Conservation (phyloP, 2,797 vertebrate species). For the Orestias chungarensis region DNA sequence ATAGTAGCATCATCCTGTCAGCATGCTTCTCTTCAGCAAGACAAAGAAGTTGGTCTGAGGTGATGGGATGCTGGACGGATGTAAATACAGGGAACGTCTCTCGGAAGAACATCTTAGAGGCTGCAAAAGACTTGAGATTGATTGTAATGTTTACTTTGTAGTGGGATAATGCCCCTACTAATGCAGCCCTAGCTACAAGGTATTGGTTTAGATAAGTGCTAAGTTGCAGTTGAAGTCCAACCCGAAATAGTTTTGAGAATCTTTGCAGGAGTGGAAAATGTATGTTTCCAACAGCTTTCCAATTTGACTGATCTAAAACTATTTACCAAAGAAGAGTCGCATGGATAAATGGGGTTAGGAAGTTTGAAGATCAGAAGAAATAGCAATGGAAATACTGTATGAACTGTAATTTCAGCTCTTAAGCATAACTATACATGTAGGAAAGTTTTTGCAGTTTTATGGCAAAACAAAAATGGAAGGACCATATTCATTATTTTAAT, state of each 20-base stretch:
- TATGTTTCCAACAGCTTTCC: no score
- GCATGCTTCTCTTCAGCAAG: neutral
- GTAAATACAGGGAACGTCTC: neutral
- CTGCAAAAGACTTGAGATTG: neutral
- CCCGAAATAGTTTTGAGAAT: neutral
- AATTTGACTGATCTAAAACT: neutral
- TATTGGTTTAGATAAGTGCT: neutral
- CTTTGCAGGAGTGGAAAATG: no score
- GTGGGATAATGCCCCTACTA: neutral
- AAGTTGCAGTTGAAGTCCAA: neutral
- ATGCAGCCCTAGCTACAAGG: neutral
- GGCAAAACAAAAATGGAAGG: no score
- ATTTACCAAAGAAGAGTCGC: neutral
- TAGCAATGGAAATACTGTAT: neutral
- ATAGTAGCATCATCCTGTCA: neutral
- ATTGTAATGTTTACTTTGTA: neutral
- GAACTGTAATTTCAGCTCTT: neutral
- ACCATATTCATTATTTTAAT: neutral
- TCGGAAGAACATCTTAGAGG: neutral
- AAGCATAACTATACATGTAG: no score
- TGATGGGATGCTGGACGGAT: neutral
- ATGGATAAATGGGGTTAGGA: neutral
- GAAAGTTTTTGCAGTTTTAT: neutral
- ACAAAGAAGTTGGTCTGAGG: neutral
- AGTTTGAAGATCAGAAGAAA: neutral